Evolutionary conservation across 2,113 vertebrate genomes (phyloP), one percentile per base, ranked within the genome.

Genomic region (Cygnus buccinator): DNA sequence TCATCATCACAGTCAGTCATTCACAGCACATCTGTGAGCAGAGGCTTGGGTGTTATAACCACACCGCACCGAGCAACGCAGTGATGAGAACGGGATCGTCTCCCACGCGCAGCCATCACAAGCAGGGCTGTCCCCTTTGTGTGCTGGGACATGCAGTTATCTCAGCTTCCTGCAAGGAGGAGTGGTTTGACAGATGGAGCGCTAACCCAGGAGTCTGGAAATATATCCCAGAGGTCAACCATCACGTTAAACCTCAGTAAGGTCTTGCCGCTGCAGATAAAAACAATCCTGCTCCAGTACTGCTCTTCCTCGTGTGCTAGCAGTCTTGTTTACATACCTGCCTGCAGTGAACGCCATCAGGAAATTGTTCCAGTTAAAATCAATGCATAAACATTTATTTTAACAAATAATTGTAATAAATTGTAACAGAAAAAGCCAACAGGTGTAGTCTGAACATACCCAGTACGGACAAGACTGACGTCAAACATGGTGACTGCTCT

Each of bases 281-380:
- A 81, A 92, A 71, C 55, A 78, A 77, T 29, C 6, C 17, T 35
- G 43, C 63, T 71, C 41, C 59, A 67, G 52, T 23, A 81, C 19
- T 59, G 76, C 28, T 73, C 43, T 48, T 78, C n/a, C 19, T 81
- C 41, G 62, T 86, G 50, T 1, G 1, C n/a, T 74, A 5, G 13
- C 29, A 78, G 65, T 67, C 57, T 90, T 93, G 59, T 80, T 94
- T 84, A 90, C 57, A 48, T 89, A 92, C 37, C 61, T 62, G 22
- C 55, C 77, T 1, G 3, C 37, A 75, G 37, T 23, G 17, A 84
- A 79, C 43, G 66, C n/a, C 2, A 3, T 50, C 35, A 89, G 31
- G 25, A 90, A 85, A 86, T 5, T 29, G 44, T 58, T 90, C 50
- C 33, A 71, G 46, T 72, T 78, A 62, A 83, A 93, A 86, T 44